Evolutionary conservation across 2,113 vertebrate species (phyloP).

Genomic region (Todiramphus saurophagus): DNA sequence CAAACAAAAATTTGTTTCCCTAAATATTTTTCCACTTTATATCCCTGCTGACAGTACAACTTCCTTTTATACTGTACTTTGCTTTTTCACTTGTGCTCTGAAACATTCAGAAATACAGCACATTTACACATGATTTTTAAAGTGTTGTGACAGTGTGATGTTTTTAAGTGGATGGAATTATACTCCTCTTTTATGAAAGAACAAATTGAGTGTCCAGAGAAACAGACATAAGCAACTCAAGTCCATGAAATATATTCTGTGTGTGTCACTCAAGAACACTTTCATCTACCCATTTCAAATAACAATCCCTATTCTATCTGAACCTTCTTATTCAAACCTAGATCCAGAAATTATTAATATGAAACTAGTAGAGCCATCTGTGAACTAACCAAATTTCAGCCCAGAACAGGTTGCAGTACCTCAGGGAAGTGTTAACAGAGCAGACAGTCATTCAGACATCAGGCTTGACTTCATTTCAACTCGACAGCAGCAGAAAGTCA

Average conservation of each 20-base stretch:
- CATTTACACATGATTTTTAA: neutral
- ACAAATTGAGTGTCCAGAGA: neutral
- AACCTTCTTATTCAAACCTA: neutral
- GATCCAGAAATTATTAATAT: neutral
- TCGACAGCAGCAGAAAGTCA: neutral
- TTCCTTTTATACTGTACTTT: neutral
- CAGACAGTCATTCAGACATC: neutral
- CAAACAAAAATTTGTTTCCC: neutral
- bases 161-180: neutral
- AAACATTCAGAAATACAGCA: neutral
- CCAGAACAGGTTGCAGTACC: neutral
- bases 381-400: neutral
- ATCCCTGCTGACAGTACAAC: neutral
- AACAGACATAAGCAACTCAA: neutral
- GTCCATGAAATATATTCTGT: neutral
- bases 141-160: neutral
- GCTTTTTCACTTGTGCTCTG: neutral
- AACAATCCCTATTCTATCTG: neutral
- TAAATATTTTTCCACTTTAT: neutral
- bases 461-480: neutral
- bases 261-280: neutral
- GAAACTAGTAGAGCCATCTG: neutral
- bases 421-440: conserved; percentile 5
- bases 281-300: neutral
- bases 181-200: neutral